Conservation (phyloP, 2,113 vertebrate species). For the Colinus virginianus region DNA sequence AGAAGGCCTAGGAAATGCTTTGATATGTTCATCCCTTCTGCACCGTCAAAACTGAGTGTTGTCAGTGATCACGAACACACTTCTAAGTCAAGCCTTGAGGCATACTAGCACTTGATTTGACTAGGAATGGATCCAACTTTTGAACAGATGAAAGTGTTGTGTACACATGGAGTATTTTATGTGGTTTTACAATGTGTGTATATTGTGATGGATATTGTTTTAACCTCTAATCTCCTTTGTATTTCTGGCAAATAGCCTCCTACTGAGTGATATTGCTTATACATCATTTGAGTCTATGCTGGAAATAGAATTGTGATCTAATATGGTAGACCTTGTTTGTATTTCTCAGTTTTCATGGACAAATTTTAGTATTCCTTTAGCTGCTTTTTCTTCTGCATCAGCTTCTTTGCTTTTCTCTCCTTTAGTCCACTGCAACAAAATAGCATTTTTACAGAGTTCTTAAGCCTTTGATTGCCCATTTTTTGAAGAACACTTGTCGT, state of each 20-base stretch:
- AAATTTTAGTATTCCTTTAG: not conserved
- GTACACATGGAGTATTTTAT: not conserved
- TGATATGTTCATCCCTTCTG: not conserved
- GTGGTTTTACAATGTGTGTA: not conserved
- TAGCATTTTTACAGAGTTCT: not conserved
- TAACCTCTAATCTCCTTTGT: rapidly evolving
- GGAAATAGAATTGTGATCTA: not conserved
- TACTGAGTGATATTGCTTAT: rapidly evolving
- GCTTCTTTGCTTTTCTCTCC: not conserved
- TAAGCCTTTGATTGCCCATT: not conserved
- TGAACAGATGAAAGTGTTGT: not conserved
- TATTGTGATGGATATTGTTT: not conserved
- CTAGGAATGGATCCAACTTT: not conserved
- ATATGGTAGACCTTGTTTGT: not conserved
- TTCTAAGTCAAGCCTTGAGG: not conserved
- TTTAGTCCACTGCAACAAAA: not conserved
- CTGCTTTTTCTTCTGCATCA: not conserved
- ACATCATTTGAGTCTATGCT: not conserved
- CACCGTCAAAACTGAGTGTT: not conserved
- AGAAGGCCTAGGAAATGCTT: not conserved
- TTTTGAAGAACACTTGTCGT: not conserved
- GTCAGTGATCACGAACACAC: not conserved
- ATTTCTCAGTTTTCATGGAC: not conserved
- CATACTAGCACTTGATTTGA: not conserved
- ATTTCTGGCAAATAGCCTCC: not conserved